Evolutionary conservation across 2,113 vertebrate species (phyloP).

Genomic region (Edolisoma coerulescens): DNA sequence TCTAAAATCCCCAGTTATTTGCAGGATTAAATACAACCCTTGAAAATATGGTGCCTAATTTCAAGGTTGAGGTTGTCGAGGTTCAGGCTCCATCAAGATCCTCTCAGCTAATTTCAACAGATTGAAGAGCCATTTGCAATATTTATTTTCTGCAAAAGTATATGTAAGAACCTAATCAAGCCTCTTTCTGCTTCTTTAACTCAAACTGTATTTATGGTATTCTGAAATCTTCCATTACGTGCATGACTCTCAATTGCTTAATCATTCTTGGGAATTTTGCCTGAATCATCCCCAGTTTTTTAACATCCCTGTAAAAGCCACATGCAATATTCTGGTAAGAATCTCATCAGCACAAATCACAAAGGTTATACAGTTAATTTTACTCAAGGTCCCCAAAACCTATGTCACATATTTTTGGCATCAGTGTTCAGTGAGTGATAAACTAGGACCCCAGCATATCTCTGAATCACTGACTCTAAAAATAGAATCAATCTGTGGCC

Average conservation of each 20-base stretch:
- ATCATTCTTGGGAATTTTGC: neutral
- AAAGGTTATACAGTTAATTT: neutral
- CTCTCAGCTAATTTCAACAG: neutral
- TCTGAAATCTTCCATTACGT: neutral
- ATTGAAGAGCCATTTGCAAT: neutral
- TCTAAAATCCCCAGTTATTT: neutral
- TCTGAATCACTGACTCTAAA: neutral
- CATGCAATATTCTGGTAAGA: neutral
- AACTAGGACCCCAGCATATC: neutral
- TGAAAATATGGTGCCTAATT: neutral
- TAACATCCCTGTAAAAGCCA: neutral
- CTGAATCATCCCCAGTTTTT: neutral
- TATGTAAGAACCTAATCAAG: neutral
- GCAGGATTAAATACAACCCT: neutral
- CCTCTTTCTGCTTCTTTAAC: neutral
- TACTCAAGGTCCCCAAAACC: neutral
- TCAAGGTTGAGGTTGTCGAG: neutral
- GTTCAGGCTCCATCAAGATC: neutral
- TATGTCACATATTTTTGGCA: neutral
- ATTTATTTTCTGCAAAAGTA: conserved; percentile 13
- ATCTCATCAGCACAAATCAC: neutral
- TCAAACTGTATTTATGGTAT: neutral
- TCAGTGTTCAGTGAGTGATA: neutral
- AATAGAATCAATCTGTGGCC: neutral
- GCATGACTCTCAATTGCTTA: neutral